Evolutionary conservation across 1,140 invertebrate genomes (phyloP).

Genomic region (Papilio polyxenes): DNA sequence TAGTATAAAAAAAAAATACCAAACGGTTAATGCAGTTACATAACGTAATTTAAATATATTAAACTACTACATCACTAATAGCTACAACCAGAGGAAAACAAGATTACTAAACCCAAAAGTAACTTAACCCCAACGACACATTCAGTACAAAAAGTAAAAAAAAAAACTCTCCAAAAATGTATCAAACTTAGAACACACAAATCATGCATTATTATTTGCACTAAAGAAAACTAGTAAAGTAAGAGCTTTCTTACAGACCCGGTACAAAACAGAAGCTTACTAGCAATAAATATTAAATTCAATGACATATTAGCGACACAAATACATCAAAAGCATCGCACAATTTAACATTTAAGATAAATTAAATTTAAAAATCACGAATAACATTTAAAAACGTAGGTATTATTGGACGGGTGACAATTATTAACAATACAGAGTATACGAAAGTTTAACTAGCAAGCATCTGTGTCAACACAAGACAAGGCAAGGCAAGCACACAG

Average conservation of each 20-base stretch:
- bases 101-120: background rate
- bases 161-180: background rate
- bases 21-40: no score
- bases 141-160: background rate
- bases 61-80: background rate
- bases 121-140: background rate
- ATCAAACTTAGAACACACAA: background rate
- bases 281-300: background rate
- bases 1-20: no score
- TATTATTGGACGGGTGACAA: background rate
- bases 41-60: no score
- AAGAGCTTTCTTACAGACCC: background rate
- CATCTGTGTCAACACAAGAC: slow-evolving; percentile 29
- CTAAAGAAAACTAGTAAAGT: background rate
- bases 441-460: slow-evolving; percentile 14
- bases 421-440: background rate
- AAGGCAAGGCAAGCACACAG: slow-evolving; percentile 42
- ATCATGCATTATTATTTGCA: slow-evolving; percentile 15
- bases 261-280: background rate
- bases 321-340: background rate
- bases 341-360: background rate
- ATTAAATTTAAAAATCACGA: background rate
- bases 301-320: background rate
- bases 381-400: background rate
- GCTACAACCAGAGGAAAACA: background rate